Conservation (phyloP, 2,113 vertebrate species). For the Camelus bactrianus region DNA sequence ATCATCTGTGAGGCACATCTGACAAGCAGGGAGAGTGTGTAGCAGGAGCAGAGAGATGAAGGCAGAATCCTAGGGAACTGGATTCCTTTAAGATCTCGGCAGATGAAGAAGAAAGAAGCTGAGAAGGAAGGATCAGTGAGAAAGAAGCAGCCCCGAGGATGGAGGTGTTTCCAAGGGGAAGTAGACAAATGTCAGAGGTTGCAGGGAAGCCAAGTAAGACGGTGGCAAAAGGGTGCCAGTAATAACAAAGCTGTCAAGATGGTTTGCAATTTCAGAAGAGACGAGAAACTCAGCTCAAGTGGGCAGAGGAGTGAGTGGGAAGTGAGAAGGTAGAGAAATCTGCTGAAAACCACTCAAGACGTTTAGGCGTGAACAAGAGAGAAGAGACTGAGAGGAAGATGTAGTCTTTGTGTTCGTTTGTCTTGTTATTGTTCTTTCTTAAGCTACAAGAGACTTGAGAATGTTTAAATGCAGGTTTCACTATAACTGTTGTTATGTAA, state of each 20-base stretch:
- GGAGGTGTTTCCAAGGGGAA: not conserved
- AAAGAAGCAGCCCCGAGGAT: not conserved
- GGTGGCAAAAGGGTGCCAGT: not conserved
- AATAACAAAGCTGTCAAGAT: not conserved
- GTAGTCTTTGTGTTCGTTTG: not conserved
- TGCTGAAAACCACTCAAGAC: not conserved
- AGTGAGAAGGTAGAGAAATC: not conserved
- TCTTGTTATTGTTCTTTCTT: not conserved
- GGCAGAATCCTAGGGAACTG: not conserved
- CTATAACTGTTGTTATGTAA: not conserved
- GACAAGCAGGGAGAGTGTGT: not conserved
- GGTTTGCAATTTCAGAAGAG: not conserved
- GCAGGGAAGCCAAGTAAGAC: not conserved
- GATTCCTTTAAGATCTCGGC: not conserved
- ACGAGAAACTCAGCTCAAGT: not conserved
- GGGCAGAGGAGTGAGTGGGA: not conserved
- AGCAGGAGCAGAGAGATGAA: not conserved
- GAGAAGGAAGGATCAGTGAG: not conserved
- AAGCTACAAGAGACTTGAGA: not conserved
- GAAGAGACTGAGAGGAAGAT: not conserved
- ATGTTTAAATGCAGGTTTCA: conserved; percentile 10
- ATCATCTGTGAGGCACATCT: not conserved
- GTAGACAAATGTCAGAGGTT: not conserved
- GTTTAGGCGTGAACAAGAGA: not conserved
- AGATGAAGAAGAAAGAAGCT: not conserved